Percentiles rank a stretch among this genome's conserved stretches.
phyloP scores from a whole-genome alignment of 2,888 invertebrate genomes.

The Galeruca laticollis region DNA sequence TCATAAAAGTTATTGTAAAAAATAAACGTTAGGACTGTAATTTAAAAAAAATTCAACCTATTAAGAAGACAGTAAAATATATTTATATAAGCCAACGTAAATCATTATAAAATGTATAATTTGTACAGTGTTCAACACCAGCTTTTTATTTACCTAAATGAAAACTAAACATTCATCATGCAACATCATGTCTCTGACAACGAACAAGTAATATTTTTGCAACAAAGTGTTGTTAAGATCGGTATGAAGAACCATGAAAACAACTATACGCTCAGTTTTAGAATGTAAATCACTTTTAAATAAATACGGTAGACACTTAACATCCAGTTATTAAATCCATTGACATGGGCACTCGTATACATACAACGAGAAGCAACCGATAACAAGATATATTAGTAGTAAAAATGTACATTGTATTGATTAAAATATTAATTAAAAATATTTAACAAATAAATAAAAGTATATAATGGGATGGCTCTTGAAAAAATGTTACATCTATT shows the following conservation, averaged over 20 bases:
- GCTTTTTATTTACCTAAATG: background rate
- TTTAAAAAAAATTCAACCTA: background rate
- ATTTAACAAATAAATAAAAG: too few relatives aligned
- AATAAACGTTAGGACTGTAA: background rate
- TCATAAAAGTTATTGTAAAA: too few relatives aligned
- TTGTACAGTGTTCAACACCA: background rate
- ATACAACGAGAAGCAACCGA: background rate
- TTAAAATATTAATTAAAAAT: background rate
- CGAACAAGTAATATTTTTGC: slow-evolving; percentile 25
- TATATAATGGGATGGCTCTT: too few relatives aligned
- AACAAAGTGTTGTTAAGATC: slow-evolving; percentile 29
- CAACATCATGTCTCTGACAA: slow-evolving; percentile 19
- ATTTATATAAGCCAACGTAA: slow-evolving; percentile 4
- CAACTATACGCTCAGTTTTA: slow-evolving; percentile 12
- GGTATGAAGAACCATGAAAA: slow-evolving; percentile 7
- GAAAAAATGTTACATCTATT: too few relatives aligned
- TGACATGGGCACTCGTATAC: slow-evolving; percentile 59
- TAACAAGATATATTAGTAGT: background rate
- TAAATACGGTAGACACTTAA: slow-evolving; percentile 67
- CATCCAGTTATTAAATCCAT: slow-evolving; percentile 62
- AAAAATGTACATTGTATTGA: background rate
- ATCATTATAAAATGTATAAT: slow-evolving; percentile 14
- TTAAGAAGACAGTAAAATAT: background rate
- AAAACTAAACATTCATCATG: slow-evolving; percentile 19
- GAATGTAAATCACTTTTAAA: slow-evolving; percentile 64